Evolutionary conservation across 2,797 vertebrate species (phyloP), one percentile per base, ranked within the genome.

Genomic region (Acomys russatus): DNA sequence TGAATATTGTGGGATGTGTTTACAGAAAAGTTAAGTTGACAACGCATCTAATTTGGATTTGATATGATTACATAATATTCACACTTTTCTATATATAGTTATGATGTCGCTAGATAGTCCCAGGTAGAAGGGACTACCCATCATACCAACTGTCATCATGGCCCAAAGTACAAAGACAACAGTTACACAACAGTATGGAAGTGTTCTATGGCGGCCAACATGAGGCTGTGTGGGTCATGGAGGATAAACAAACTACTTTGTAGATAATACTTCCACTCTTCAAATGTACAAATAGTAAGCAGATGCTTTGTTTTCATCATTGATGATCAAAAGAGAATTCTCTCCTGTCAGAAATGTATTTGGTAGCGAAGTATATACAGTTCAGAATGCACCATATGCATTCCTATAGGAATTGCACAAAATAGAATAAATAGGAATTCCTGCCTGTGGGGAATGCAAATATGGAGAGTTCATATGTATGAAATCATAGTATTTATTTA

Each of bases 261-360:
- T 49, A 61, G 66, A 70, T 94, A 95, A 90, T 38, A 78, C 68
- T 95, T 93, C 15, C 7, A 59, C 14, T 77, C 38, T 94, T 77
- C 56, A 59, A 7, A 94, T 35, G 91, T 92, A 88, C 59, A 91
- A 91, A 68, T 87, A 87, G 15, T 23, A 89, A 94, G 54, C 22
- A 87, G 15, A 89, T 12, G 6, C 92, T 91, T 94, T 96, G 10
- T 80, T 97, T 23, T 33, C 38, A 82, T 77, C 33, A 94, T 91
- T 30, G 91, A 49, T 94, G 11, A 49, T 96, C 82, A 88, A 95
- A 95, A 87, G 17, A 35, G 94, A 95, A 86, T 71, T 95, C n/a
- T 89, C 28, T 87, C 18, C 64, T 88, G 12, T 93, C 4, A 86
- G 74, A 96, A 95, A 89, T 30, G 91, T 63, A 64, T 22, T 77